These are phyloP conservation scores for Pimephales promelas DNA, from an alignment of 2,113 vertebrate species.

Conservation along the genomic window DNA sequence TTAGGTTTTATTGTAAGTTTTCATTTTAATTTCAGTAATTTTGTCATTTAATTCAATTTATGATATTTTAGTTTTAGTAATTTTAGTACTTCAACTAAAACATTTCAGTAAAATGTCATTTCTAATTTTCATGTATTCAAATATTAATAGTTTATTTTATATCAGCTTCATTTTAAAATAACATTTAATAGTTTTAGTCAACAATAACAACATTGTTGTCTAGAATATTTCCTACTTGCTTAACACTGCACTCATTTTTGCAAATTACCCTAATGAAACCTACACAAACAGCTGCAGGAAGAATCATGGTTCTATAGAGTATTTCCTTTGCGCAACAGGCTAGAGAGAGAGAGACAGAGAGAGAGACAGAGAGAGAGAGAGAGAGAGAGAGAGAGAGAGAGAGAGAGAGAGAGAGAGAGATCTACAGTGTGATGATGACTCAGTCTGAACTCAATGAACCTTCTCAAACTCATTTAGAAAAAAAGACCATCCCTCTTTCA, in stretches of 20 bases:
- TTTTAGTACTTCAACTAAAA: background rate
- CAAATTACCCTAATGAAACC: constrained; percentile 20
- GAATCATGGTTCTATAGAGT: constrained; percentile 20
- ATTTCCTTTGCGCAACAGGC: constrained; percentile 19
- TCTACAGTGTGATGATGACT: constrained; percentile 41
- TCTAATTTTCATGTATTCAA: background rate
- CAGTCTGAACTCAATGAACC: constrained; percentile 48
- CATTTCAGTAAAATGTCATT: background rate
- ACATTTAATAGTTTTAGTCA: background rate
- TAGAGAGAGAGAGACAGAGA: constrained; percentile 8
- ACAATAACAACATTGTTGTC: background rate
- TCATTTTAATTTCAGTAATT: background rate
- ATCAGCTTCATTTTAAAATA: background rate
- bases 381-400: too few relatives aligned
- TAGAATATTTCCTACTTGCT: background rate
- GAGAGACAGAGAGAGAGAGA: constrained; percentile 11
- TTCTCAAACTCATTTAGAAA: background rate
- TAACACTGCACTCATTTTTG: constrained; percentile 18
- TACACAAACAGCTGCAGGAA: background rate
- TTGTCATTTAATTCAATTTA: background rate
- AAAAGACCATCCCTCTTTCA: background rate
- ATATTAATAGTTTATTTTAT: background rate
- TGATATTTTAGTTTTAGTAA: background rate
- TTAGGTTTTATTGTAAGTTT: background rate
- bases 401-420: constrained; percentile 9